These are phyloP conservation scores for Phaetusa simplex DNA, from an alignment of 2,113 vertebrate genomes.

Conservation along the genomic window DNA sequence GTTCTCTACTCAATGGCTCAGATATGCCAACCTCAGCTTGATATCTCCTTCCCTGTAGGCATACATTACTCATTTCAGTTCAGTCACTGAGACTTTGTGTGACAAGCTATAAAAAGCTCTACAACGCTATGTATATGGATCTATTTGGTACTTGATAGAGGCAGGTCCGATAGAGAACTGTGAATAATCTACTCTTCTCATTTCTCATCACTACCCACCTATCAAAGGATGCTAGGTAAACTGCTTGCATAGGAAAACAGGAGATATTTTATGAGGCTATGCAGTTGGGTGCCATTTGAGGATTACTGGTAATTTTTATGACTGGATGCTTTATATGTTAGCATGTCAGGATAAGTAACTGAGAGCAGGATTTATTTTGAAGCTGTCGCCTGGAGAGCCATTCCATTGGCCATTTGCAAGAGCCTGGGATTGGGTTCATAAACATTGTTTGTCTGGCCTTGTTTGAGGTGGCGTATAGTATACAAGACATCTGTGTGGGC, in stretches of 20 bases:
- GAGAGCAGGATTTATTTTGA: background rate
- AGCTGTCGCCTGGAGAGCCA: background rate
- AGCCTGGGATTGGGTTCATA: background rate
- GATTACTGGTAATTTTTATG: background rate
- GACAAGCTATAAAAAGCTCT: conserved; percentile 26
- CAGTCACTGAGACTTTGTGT: background rate
- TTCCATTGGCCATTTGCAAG: background rate
- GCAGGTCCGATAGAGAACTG: background rate
- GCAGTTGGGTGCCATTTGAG: background rate
- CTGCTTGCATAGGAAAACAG: background rate
- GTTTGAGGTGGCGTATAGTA: background rate
- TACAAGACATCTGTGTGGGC: background rate
- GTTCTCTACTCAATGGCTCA: background rate
- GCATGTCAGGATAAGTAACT: background rate
- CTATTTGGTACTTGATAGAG: background rate
- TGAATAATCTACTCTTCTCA: background rate
- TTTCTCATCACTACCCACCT: background rate
- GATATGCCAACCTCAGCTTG: background rate
- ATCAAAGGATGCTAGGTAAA: background rate
- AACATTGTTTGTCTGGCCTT: background rate
- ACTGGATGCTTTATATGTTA: background rate
- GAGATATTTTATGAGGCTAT: background rate
- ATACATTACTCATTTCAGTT: conserved; percentile 5
- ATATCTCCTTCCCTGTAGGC: conserved; percentile 7
- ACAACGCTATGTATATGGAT: background rate